Conservation (phyloP, 2,113 vertebrate genomes). For the Myxocyprinus asiaticus region DNA sequence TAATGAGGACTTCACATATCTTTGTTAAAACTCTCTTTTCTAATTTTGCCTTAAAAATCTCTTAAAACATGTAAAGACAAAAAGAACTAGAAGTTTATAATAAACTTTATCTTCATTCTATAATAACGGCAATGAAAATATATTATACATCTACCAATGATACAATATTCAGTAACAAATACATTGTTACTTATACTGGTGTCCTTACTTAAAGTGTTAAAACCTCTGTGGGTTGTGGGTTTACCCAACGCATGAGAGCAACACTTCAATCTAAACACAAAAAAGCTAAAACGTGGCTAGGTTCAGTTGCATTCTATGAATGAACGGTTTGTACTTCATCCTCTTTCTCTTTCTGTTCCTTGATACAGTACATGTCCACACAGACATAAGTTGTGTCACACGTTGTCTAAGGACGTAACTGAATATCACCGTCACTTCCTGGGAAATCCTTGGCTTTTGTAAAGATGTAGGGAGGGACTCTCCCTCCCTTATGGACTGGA, state of each 20-base stretch:
- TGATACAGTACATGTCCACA: constrained; percentile 9
- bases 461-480: constrained; percentile 6
- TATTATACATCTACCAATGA: constrained; percentile 22
- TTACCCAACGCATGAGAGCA: neutral
- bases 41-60: neutral
- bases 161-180: neutral
- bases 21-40: no score
- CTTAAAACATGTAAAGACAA: constrained; percentile 5
- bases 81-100: neutral
- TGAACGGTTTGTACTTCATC: neutral
- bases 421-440: constrained; percentile 16
- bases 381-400: constrained; percentile 12
- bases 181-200: neutral
- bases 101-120: constrained; percentile 20
- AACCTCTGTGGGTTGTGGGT: neutral
- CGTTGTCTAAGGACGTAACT: constrained; percentile 1
- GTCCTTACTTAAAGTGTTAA: neutral
- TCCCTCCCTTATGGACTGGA: constrained; percentile 73
- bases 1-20: no score
- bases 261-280: constrained; percentile 1
- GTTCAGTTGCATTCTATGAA: constrained; percentile 16
- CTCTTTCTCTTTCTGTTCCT: neutral
- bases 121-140: constrained; percentile 29
- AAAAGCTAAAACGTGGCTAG: constrained; percentile 19
- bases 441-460: constrained; percentile 21